phyloP scores from a whole-genome alignment of 2,797 vertebrate genomes.

The Anguilla anguilla region DNA sequence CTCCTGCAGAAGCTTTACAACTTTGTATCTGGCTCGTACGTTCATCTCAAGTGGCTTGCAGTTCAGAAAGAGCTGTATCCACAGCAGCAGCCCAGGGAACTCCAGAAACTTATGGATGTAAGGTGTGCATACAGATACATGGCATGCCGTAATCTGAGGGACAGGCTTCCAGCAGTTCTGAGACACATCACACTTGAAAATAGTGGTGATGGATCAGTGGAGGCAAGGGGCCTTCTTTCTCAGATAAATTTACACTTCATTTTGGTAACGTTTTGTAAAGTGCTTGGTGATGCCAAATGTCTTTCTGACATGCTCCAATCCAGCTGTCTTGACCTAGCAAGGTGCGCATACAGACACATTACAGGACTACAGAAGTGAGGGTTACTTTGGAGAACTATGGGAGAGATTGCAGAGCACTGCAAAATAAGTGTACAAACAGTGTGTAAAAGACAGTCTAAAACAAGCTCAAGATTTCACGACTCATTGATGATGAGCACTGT shows the following conservation, averaged over 20 bases:
- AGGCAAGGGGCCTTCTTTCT: slow-evolving; percentile 27
- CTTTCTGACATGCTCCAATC: slow-evolving; percentile 39
- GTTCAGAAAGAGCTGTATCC: slow-evolving; percentile 35
- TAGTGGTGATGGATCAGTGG: slow-evolving; percentile 20
- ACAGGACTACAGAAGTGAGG: slow-evolving; percentile 27
- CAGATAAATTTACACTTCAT: slow-evolving; percentile 36
- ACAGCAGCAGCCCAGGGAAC: slow-evolving; percentile 26
- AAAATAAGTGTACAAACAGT: slow-evolving; percentile 29
- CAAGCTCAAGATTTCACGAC: slow-evolving; percentile 21
- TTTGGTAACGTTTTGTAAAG: slow-evolving; percentile 39
- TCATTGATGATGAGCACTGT: slow-evolving; percentile 26
- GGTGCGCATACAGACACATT: slow-evolving; percentile 7
- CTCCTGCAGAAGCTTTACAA: slow-evolving; percentile 21
- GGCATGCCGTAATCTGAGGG: slow-evolving; percentile 33
- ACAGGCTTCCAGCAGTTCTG: slow-evolving; percentile 26
- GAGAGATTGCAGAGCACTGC: slow-evolving; percentile 28
- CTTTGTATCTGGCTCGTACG: slow-evolving; percentile 22
- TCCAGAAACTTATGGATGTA: slow-evolving; percentile 13
- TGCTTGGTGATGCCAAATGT: slow-evolving; percentile 34
- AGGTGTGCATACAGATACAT: slow-evolving; percentile 14
- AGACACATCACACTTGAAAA: slow-evolving; percentile 27
- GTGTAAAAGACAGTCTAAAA: slow-evolving; percentile 28
- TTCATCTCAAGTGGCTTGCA: slow-evolving; percentile 31
- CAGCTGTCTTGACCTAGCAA: slow-evolving; percentile 30
- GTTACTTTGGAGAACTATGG: slow-evolving; percentile 19